Percentiles rank a stretch among this genome's conserved stretches.
phyloP scores from a whole-genome alignment of 2,797 vertebrate genomes.

The Sebastolobus altivelis region DNA sequence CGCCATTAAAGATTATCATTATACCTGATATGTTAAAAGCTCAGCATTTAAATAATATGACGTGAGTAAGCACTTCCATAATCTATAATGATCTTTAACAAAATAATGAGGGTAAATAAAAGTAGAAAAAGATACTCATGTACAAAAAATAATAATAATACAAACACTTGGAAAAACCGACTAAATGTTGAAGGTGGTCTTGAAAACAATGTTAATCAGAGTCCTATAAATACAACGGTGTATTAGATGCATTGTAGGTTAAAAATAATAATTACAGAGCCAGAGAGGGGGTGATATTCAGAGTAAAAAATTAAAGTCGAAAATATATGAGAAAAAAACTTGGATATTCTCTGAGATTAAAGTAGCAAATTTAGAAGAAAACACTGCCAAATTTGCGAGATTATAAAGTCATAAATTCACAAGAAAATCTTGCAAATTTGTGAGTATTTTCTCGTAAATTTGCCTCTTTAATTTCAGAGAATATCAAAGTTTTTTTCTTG shows the following conservation, averaged over 20 bases:
- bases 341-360: no score
- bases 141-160: slow-evolving; percentile 35
- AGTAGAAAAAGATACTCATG: slow-evolving; percentile 20
- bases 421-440: no score
- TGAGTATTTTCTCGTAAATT: no score
- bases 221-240: neutral
- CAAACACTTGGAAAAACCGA: slow-evolving; percentile 14
- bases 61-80: neutral
- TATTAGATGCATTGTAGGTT: neutral
- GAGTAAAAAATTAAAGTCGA: no score
- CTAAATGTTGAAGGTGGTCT: neutral
- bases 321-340: no score
- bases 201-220: neutral
- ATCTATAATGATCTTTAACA: neutral
- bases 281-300: no score
- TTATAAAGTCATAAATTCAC: no score
- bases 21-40: slow-evolving; percentile 3
- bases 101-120: slow-evolving; percentile 18
- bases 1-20: neutral
- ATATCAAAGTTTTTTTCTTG: no score
- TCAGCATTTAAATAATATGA: slow-evolving; percentile 37
- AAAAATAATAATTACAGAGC: neutral
- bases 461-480: no score
- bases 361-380: no score
- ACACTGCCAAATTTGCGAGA: no score